phyloP scores from a whole-genome alignment of 1,140 invertebrate species.

The Helicoverpa armigera region DNA sequence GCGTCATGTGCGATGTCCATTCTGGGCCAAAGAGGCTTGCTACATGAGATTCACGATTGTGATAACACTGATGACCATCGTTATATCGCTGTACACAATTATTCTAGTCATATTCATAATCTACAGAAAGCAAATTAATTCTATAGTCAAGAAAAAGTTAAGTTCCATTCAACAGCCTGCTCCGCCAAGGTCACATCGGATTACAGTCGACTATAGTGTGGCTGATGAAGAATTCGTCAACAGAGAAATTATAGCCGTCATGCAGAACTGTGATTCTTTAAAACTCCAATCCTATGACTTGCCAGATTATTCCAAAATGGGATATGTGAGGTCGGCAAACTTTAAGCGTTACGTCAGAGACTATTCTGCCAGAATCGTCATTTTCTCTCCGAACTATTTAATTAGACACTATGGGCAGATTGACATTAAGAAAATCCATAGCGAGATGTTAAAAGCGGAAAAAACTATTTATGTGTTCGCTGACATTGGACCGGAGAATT shows the following conservation, averaged over 20 bases:
- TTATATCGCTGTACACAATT: constrained; percentile 58
- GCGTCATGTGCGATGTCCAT: constrained; percentile 62
- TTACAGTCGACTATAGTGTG: constrained; percentile 49
- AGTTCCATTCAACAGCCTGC: neutral
- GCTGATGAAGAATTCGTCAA: constrained; percentile 77
- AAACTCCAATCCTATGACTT: constrained; percentile 61
- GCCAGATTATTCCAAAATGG: constrained; percentile 58
- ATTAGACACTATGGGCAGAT: constrained; percentile 74
- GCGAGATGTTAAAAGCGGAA: constrained; percentile 77
- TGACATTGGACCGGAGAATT: constrained; percentile 78
- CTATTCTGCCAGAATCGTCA: constrained; percentile 64
- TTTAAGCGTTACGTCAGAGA: constrained; percentile 60
- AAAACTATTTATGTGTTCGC: constrained; percentile 79
- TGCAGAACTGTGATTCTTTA: constrained; percentile 64
- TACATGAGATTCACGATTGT: constrained; percentile 65
- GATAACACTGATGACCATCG: constrained; percentile 57
- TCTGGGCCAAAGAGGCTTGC: constrained; percentile 67
- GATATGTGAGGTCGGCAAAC: constrained; percentile 52
- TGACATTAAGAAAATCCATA: constrained; percentile 81
- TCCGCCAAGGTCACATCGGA: constrained; percentile 18
- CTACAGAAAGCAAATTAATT: constrained; percentile 66
- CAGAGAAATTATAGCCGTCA: constrained; percentile 70
- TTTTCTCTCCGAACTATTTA: constrained; percentile 81
- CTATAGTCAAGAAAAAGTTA: constrained; percentile 65
- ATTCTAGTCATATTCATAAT: constrained; percentile 64